Percentiles rank a stretch among this genome's conserved stretches.
These are phyloP conservation scores for Ennomos erosarius DNA, from an alignment of 2,888 invertebrate genomes.

Conservation along the genomic window DNA sequence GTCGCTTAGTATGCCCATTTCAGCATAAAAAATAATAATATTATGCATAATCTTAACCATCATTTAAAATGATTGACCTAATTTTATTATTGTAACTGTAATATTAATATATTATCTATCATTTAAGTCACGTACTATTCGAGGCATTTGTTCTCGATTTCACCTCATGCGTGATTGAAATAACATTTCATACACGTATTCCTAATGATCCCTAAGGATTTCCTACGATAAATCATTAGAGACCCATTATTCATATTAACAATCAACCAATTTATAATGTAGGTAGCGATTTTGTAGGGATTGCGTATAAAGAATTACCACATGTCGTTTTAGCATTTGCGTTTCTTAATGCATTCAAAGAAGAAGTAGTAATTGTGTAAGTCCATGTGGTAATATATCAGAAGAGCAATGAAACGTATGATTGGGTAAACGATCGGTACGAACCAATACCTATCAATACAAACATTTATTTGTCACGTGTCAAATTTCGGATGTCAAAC, in stretches of 20 bases:
- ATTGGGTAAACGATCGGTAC: constrained; percentile 11
- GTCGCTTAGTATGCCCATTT: background rate
- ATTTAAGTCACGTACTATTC: constrained; percentile 40
- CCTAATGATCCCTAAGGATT: constrained; percentile 26
- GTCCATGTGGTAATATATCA: constrained; percentile 16
- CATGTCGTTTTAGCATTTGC: constrained; percentile 19
- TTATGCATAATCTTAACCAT: background rate
- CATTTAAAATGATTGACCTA: constrained; percentile 34
- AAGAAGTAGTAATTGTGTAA: constrained; percentile 25
- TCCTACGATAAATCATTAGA: constrained; percentile 24
- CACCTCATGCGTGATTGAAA: constrained; percentile 43
- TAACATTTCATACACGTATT: constrained; percentile 36
- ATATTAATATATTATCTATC: constrained; percentile 34
- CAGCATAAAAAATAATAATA: background rate
- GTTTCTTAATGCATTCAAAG: constrained; percentile 5
- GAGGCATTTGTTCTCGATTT: constrained; percentile 42
- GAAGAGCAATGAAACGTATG: constrained; percentile 15
- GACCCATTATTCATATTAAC: constrained; percentile 27
- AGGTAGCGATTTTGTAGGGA: constrained; percentile 22
- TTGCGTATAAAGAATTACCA: constrained; percentile 29
- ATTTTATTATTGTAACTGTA: constrained; percentile 39
- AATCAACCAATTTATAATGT: constrained; percentile 21
- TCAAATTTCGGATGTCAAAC: constrained; percentile 30
- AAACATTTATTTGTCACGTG: constrained; percentile 24
- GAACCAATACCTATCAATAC: constrained; percentile 2